These are phyloP conservation scores for Sinocyclocheilus anshuiensis DNA, from an alignment of 2,113 vertebrate genomes.

Conservation along the genomic window DNA sequence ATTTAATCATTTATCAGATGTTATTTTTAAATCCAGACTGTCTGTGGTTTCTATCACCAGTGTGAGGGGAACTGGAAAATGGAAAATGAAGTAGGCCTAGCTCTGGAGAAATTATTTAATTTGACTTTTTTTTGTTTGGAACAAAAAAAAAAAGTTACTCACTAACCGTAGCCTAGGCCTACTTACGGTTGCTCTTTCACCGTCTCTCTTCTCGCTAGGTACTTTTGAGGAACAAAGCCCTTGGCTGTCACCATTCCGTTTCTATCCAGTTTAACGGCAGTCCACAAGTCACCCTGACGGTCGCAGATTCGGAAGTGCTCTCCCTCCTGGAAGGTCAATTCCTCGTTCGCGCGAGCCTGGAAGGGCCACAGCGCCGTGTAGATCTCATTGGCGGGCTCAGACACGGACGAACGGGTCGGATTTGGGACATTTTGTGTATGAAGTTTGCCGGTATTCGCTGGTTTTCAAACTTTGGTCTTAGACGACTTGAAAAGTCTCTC, in stretches of 20 bases:
- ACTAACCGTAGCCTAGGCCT: slow-evolving; percentile 19
- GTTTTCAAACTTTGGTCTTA: neutral
- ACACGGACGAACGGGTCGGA: neutral
- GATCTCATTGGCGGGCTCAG: neutral
- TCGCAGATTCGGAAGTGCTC: slow-evolving; percentile 63
- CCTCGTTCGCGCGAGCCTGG: slow-evolving; percentile 48
- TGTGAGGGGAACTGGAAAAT: too few relatives aligned
- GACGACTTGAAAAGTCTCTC: neutral
- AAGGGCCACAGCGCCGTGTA: slow-evolving; percentile 71
- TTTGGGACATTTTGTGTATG: neutral
- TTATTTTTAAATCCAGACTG: too few relatives aligned
- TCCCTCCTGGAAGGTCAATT: slow-evolving; percentile 67
- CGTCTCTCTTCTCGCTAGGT: slow-evolving; percentile 58
- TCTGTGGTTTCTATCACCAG: too few relatives aligned
- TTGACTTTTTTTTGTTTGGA: too few relatives aligned
- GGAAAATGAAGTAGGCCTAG: too few relatives aligned
- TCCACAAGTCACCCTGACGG: slow-evolving; percentile 68
- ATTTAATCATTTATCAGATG: too few relatives aligned
- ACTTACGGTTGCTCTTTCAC: slow-evolving; percentile 69
- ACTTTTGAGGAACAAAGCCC: slow-evolving; percentile 56
- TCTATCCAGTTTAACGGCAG: slow-evolving; percentile 50
- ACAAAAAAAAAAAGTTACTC: too few relatives aligned
- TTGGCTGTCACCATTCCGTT: slow-evolving; percentile 17
- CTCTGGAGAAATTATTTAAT: too few relatives aligned
- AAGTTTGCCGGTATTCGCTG: neutral